Percentiles rank a stretch among this genome's conserved stretches.
phyloP scores from a whole-genome alignment of 2,113 vertebrate genomes.

The Bos indicus region DNA sequence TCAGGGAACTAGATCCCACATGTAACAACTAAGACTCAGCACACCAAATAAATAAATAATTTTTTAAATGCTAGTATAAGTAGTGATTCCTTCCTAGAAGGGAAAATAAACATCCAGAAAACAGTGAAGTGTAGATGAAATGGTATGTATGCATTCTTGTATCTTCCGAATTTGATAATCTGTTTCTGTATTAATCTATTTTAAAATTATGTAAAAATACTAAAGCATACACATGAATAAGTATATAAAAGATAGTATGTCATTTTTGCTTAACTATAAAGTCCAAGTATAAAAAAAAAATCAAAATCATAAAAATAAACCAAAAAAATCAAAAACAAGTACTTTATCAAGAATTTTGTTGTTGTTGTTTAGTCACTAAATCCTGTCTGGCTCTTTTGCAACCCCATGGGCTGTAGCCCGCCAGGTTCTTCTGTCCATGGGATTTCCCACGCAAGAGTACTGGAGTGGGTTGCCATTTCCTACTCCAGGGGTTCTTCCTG shows the following conservation, averaged over 20 bases:
- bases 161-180: neutral
- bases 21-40: neutral
- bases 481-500: neutral
- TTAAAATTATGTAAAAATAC: neutral
- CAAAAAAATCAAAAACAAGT: neutral
- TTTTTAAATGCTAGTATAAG: neutral
- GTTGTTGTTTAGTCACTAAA: neutral
- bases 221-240: neutral
- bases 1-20: neutral
- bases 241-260: neutral
- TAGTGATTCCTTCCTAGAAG: neutral
- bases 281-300: neutral
- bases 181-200: neutral
- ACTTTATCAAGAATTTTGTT: neutral
- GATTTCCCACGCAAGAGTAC: neutral
- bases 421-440: neutral
- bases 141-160: neutral
- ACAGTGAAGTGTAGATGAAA: neutral
- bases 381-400: neutral
- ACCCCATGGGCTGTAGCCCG: neutral
- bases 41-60: neutral
- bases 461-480: neutral
- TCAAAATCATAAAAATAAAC: neutral
- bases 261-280: neutral
- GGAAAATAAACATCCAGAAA: neutral